phyloP scores from a whole-genome alignment of 2,797 vertebrate species.

The Poecilia picta region DNA sequence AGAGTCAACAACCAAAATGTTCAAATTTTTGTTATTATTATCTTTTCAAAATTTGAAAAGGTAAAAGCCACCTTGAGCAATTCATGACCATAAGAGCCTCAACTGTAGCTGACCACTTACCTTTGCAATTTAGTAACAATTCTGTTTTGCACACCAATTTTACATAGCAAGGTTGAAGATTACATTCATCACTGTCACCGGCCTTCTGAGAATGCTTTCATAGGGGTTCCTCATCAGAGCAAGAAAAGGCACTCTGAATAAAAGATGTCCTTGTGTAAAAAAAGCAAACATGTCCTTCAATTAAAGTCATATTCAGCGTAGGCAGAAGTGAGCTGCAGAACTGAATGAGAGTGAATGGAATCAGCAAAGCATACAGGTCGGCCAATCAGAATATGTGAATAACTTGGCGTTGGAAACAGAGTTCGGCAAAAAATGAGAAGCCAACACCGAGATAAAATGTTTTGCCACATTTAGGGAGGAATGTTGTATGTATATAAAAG shows the following conservation, averaged over 20 bases:
- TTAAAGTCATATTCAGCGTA: slow-evolving; percentile 32
- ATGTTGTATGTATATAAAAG: slow-evolving; percentile 46
- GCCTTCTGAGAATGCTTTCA: slow-evolving; percentile 42
- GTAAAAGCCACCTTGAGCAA: slow-evolving; percentile 11
- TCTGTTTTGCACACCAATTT: slow-evolving; percentile 38
- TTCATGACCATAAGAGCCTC: slow-evolving; percentile 34
- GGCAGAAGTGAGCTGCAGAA: slow-evolving; percentile 24
- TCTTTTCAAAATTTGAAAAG: slow-evolving; percentile 25
- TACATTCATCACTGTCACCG: slow-evolving; percentile 21
- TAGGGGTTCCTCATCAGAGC: slow-evolving; percentile 27
- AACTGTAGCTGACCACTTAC: slow-evolving; percentile 10
- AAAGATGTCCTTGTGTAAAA: slow-evolving; percentile 44
- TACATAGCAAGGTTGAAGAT: slow-evolving; percentile 22
- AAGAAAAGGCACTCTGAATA: slow-evolving; percentile 46
- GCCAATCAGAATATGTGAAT: slow-evolving; percentile 36
- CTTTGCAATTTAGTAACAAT: slow-evolving; percentile 34
- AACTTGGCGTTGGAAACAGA: slow-evolving; percentile 12
- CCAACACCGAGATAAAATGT: slow-evolving; percentile 29
- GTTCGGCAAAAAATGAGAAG: slow-evolving; percentile 41
- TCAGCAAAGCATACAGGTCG: slow-evolving; percentile 32
- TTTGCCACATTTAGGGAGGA: slow-evolving; percentile 4
- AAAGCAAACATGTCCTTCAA: slow-evolving; percentile 23
- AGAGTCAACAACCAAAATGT: neutral
- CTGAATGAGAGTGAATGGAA: slow-evolving; percentile 37
- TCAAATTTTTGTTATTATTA: neutral